Percentiles rank a stretch among this genome's conserved stretches.
Conservation (phyloP, 2,113 vertebrate genomes). For the Cyprinus carpio region DNA sequence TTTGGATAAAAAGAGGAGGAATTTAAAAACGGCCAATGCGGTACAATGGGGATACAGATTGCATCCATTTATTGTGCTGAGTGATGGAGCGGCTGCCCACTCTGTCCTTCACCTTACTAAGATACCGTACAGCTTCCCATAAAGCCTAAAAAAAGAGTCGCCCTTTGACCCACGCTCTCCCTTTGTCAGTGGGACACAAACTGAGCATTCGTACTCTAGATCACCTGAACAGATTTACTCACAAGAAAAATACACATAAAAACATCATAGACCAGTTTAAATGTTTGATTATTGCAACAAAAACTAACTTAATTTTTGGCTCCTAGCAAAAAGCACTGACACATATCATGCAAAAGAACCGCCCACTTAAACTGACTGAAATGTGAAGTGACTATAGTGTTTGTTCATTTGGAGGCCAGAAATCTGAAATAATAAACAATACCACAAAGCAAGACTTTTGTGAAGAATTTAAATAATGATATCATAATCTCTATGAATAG, state of each 20-base stretch:
- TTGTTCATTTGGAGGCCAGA: background rate
- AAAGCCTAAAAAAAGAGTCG: slow-evolving; percentile 70
- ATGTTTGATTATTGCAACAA: background rate
- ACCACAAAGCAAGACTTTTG: background rate
- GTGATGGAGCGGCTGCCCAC: slow-evolving; percentile 75
- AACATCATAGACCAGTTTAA: background rate
- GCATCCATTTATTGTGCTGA: slow-evolving; percentile 83
- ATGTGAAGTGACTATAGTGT: background rate
- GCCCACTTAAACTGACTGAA: background rate
- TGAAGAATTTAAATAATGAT: background rate
- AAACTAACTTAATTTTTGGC: slow-evolving; percentile 10
- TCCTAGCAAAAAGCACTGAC: background rate
- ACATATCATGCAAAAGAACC: background rate
- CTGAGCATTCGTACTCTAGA: slow-evolving; percentile 58
- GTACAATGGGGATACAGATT: slow-evolving; percentile 82
- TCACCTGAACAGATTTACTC: slow-evolving; percentile 1
- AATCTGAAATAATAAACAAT: background rate
- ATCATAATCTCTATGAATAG: background rate
- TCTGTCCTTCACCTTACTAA: slow-evolving; percentile 79
- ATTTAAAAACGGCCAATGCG: slow-evolving; percentile 81
- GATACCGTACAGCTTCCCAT: slow-evolving; percentile 66
- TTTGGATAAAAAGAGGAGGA: slow-evolving; percentile 84
- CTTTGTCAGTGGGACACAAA: slow-evolving; percentile 50
- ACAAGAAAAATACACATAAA: background rate
- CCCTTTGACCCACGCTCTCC: slow-evolving; percentile 67